Evolutionary conservation across 1,140 invertebrate genomes (phyloP).

Genomic region (Polypedilum vanderplanki): DNA sequence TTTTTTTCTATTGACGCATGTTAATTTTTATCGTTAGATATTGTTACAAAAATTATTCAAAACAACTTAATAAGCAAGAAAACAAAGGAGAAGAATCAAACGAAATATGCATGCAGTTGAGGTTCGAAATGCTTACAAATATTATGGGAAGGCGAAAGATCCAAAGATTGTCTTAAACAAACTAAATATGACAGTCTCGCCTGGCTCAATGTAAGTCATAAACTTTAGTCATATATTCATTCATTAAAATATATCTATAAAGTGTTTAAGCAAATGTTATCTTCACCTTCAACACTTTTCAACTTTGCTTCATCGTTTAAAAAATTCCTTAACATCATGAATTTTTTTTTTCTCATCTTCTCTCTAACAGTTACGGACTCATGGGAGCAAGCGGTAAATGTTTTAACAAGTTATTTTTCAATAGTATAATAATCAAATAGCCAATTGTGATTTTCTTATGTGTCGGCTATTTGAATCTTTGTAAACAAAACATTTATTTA

Average conservation of each 20-base stretch:
- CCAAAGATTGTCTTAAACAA: conserved; percentile 42
- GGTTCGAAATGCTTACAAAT: conserved; percentile 45
- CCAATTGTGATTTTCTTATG: background rate
- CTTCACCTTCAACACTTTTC: conserved; percentile 1
- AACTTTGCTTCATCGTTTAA: background rate
- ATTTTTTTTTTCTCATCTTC: background rate
- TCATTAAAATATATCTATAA: background rate
- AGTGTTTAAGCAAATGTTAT: background rate
- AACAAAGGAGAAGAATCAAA: background rate
- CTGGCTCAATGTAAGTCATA: conserved; percentile 45
- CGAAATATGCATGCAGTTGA: conserved; percentile 36
- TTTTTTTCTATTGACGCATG: too few relatives aligned
- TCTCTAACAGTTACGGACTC: background rate
- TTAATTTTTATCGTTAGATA: too few relatives aligned
- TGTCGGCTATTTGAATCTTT: background rate
- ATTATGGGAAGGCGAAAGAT: conserved; percentile 41
- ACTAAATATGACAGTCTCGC: conserved; percentile 46
- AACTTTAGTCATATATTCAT: background rate
- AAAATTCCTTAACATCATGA: background rate
- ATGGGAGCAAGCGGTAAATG: background rate
- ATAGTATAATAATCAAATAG: background rate
- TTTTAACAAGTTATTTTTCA: background rate
- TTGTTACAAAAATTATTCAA: too few relatives aligned
- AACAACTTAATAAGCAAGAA: too few relatives aligned
- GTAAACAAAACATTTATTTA: conserved; percentile 29